These are phyloP conservation scores for Ivindomyrus marchei DNA, from an alignment of 2,113 vertebrate genomes.

Conservation along the genomic window DNA sequence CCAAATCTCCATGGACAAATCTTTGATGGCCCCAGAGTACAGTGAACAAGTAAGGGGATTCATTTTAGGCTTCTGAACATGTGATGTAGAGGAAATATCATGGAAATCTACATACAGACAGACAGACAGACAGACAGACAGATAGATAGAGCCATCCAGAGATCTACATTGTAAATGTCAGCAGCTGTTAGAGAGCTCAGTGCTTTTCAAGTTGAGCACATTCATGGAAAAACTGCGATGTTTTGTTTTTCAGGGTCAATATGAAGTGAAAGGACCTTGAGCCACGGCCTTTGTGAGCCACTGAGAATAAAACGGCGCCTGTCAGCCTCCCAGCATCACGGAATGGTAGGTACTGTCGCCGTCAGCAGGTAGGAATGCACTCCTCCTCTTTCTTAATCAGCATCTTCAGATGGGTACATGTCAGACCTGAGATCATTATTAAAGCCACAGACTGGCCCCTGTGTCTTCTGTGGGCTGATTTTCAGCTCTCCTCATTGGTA, in stretches of 20 bases:
- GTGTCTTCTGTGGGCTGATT: neutral
- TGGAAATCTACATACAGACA: neutral
- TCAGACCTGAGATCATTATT: neutral
- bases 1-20: neutral
- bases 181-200: neutral
- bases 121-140: neutral
- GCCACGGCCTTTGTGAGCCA: neutral
- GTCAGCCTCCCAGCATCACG: neutral
- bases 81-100: neutral
- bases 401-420: neutral
- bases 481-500: neutral
- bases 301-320: neutral
- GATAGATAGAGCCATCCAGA: neutral
- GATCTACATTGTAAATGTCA: neutral
- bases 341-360: neutral
- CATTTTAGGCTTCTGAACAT: neutral
- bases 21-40: neutral
- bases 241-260: neutral
- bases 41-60: neutral
- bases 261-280: neutral
- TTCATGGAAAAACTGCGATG: neutral
- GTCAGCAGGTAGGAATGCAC: neutral
- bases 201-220: neutral
- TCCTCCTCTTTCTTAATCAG: neutral
- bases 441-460: neutral